phyloP scores from a whole-genome alignment of 2,888 invertebrate genomes.

The Hymenopus coronatus region DNA sequence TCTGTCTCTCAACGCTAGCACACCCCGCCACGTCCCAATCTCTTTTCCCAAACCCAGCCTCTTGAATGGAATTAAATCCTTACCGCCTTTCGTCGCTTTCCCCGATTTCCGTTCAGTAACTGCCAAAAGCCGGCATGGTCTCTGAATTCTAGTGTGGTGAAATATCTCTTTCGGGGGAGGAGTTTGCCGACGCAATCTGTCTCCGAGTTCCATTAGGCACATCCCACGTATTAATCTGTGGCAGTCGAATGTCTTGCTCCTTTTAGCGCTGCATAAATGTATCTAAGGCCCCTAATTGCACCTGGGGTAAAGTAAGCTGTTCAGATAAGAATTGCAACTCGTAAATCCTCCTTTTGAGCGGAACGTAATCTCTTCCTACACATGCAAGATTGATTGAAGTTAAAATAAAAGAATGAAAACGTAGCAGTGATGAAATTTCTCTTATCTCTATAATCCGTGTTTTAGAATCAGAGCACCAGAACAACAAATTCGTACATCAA shows the following conservation, averaged over 20 bases:
- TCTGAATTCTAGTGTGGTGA: not conserved
- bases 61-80: constrained; percentile 12
- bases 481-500: no score
- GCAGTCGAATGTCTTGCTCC: not conserved
- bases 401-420: not conserved
- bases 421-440: no score
- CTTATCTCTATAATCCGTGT: no score
- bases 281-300: not conserved
- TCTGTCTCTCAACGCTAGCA: not conserved
- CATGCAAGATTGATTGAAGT: not conserved
- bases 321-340: not conserved
- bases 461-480: no score
- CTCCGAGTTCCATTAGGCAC: not conserved
- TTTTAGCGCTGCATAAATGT: not conserved
- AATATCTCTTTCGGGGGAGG: not conserved
- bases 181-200: not conserved
- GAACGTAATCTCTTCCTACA: not conserved
- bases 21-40: not conserved
- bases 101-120: not conserved
- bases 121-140: not conserved
- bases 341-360: not conserved
- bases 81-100: not conserved
- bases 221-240: not conserved
- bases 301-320: not conserved
- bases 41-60: not conserved